Conservation (phyloP, 2,888 invertebrate genomes). For the Hypena proboscidalis region DNA sequence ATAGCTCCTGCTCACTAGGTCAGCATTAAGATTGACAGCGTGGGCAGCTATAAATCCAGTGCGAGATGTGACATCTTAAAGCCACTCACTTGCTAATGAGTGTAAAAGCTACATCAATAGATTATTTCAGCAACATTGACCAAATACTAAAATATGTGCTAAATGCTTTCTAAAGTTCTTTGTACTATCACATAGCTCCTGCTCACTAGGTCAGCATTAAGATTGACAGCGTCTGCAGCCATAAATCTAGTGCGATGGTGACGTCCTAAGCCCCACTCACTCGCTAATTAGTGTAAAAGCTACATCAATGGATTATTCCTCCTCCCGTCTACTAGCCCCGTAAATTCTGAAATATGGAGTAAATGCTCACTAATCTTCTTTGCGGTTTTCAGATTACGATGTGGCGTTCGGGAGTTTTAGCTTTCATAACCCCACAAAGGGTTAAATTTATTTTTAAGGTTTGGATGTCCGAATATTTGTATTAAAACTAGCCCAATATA, state of each 20-base stretch:
- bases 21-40: conserved; percentile 60
- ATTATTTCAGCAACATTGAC: too few relatives aligned
- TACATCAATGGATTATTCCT: conserved; percentile 57
- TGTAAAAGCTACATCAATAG: too few relatives aligned
- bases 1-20: conserved; percentile 49
- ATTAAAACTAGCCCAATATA: too few relatives aligned
- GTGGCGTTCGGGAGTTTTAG: conserved; percentile 22
- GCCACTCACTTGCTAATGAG: conserved; percentile 66
- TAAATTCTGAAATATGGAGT: conserved; percentile 35
- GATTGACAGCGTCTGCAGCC: too few relatives aligned
- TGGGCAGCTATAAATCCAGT: conserved; percentile 68
- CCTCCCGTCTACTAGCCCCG: conserved; percentile 31
- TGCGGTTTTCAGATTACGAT: conserved; percentile 34
- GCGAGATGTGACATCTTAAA: conserved; percentile 66
- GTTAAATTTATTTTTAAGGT: too few relatives aligned
- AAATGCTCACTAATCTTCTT: conserved; percentile 35
- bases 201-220: too few relatives aligned
- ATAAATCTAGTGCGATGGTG: too few relatives aligned
- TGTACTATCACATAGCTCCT: too few relatives aligned
- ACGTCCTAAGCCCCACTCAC: too few relatives aligned
- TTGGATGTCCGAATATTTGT: too few relatives aligned
- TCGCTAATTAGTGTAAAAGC: conserved; percentile 76
- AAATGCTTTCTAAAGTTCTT: too few relatives aligned
- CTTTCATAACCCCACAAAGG: background rate
- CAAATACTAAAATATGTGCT: too few relatives aligned